A percentile compares a stretch with the other conserved stretches of the same genome.
These are phyloP conservation scores for Lindbergichthys nudifrons DNA, from an alignment of 2,797 vertebrate species.

Conservation along the genomic window DNA sequence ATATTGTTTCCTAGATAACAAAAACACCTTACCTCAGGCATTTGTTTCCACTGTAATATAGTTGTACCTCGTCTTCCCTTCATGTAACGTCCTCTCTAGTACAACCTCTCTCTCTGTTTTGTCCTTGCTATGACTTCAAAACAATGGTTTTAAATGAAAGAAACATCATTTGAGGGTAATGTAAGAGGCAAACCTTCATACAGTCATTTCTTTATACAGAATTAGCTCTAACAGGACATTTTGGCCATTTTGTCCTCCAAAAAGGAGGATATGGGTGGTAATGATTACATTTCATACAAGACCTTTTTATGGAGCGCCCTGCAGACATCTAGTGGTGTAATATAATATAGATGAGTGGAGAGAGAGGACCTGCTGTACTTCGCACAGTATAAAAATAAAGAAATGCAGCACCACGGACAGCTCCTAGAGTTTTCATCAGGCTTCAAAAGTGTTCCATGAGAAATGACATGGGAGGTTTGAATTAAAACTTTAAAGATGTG, in stretches of 20 bases:
- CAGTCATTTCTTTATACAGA: not conserved
- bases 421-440: slow-evolving; percentile 17
- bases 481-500: not conserved
- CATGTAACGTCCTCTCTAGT: not conserved
- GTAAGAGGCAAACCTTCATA: not conserved
- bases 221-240: not conserved
- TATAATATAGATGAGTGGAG: slow-evolving; percentile 27
- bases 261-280: not conserved
- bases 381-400: not conserved
- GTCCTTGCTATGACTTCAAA: not conserved
- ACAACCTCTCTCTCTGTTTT: not conserved
- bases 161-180: not conserved
- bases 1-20: not conserved
- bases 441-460: not conserved
- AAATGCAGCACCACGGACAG: slow-evolving; percentile 64
- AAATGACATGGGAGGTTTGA: not conserved
- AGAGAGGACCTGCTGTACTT: slow-evolving; percentile 10
- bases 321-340: slow-evolving; percentile 16
- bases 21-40: too few species aligned
- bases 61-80: not conserved
- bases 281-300: not conserved
- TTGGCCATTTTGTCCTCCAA: not conserved
- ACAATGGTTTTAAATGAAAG: not conserved
- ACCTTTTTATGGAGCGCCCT: not conserved
- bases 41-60: not conserved